Conservation (phyloP, 2,888 invertebrate genomes). For the Lamellibrachia columna region DNA sequence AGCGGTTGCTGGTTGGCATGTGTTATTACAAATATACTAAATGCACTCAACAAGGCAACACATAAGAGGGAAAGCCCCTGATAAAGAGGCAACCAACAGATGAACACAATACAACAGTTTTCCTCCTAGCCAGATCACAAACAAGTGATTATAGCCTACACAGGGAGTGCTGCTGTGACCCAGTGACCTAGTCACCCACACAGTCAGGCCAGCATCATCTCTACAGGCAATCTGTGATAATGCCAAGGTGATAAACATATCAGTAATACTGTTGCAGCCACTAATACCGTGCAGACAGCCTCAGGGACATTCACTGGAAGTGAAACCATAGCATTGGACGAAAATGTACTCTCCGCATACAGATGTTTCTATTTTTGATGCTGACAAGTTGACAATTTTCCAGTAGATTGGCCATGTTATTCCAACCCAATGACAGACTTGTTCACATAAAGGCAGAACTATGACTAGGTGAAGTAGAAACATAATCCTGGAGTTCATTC, state of each 20-base stretch:
- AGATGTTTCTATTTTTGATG: background rate
- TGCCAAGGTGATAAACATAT: background rate
- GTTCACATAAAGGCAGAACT: background rate
- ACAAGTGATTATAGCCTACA: slow-evolving; percentile 21
- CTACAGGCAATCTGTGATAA: slow-evolving; percentile 19
- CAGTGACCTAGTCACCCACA: slow-evolving; percentile 22
- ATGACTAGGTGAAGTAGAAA: background rate
- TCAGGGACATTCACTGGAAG: background rate
- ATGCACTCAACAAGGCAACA: background rate
- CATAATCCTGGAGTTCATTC: slow-evolving; percentile 17
- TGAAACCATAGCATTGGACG: no score
- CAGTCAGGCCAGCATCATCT: slow-evolving; percentile 16
- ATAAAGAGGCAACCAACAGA: background rate
- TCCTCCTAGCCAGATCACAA: slow-evolving; percentile 8
- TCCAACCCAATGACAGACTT: background rate
- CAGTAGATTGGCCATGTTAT: background rate
- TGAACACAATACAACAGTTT: background rate
- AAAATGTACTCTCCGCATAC: background rate
- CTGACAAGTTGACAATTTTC: slow-evolving; percentile 7
- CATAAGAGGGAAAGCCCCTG: slow-evolving; percentile 18
- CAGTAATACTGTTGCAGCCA: background rate
- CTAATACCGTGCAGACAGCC: background rate
- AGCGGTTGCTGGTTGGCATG: slow-evolving; percentile 17
- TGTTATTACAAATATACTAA: slow-evolving; percentile 10
- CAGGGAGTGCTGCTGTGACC: background rate